A percentile compares a stretch with the other conserved stretches of the same genome.
Evolutionary conservation across 2,888 invertebrate genomes (phyloP).

Genomic region (Prionchulus punctatus): DNA sequence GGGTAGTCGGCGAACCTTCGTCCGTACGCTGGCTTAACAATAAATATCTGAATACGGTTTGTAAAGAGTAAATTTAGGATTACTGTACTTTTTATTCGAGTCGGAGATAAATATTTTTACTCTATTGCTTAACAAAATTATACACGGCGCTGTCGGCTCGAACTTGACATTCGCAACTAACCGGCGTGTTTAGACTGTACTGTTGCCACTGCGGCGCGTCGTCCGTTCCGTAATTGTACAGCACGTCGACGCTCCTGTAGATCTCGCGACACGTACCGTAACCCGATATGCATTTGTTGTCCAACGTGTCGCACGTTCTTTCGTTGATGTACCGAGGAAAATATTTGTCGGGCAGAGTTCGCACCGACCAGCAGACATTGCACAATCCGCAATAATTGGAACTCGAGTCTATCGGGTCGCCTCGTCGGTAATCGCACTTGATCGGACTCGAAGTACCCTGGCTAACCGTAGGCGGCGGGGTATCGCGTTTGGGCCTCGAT

Average conservation of each 20-base stretch:
- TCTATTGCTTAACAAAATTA: not conserved
- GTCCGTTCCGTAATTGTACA: not conserved
- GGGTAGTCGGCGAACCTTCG: no score
- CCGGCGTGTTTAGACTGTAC: not conserved
- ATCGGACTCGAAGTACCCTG: not conserved
- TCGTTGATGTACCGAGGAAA: not conserved
- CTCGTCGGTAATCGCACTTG: not conserved
- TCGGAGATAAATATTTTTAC: no score
- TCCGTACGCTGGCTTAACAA: no score
- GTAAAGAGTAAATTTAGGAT: no score
- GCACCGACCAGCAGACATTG: not conserved
- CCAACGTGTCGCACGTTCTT: not conserved
- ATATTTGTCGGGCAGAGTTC: not conserved
- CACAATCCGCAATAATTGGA: not conserved
- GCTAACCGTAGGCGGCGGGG: not conserved
- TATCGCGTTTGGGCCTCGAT: not conserved
- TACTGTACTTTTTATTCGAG: no score
- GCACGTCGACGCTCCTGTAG: constrained; percentile 1
- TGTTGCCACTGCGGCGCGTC: not conserved
- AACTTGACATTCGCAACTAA: constrained; percentile 1
- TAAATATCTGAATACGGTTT: no score
- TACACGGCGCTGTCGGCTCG: not conserved
- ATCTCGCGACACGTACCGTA: not conserved
- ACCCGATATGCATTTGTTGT: not conserved
- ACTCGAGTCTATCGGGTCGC: not conserved